Conservation (phyloP, 2,113 vertebrate genomes). For the Murina feae region DNA sequence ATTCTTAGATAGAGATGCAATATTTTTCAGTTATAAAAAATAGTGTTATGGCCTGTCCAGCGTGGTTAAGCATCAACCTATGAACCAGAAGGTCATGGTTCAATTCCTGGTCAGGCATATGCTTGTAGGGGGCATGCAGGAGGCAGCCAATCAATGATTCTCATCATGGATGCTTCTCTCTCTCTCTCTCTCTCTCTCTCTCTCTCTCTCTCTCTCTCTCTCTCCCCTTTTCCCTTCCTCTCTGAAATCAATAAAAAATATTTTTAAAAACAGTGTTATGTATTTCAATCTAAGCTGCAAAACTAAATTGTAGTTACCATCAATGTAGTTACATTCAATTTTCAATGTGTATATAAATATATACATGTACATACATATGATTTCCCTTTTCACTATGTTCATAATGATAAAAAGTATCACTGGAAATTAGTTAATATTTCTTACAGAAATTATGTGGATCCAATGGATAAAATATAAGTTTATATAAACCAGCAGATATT, state of each 20-base stretch:
- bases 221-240: too few species aligned
- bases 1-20: background rate
- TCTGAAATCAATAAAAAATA: too few species aligned
- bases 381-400: background rate
- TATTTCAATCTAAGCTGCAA: background rate
- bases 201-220: too few species aligned
- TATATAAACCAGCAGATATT: background rate
- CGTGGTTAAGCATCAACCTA: too few species aligned
- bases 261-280: background rate
- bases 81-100: too few species aligned
- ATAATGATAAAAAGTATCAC: background rate
- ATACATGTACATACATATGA: background rate
- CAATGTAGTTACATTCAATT: background rate
- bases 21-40: background rate
- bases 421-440: conserved; percentile 32
- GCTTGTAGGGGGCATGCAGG: too few species aligned
- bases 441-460: conserved; percentile 31
- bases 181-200: too few species aligned
- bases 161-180: too few species aligned
- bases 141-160: too few species aligned
- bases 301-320: background rate
- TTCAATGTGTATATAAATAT: background rate
- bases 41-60: background rate
- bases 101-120: too few species aligned
- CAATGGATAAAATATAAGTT: conserved; percentile 39